Evolutionary conservation across 2,888 invertebrate species (phyloP), one percentile per base, ranked within the genome.

Genomic region (Philereme vetulata): DNA sequence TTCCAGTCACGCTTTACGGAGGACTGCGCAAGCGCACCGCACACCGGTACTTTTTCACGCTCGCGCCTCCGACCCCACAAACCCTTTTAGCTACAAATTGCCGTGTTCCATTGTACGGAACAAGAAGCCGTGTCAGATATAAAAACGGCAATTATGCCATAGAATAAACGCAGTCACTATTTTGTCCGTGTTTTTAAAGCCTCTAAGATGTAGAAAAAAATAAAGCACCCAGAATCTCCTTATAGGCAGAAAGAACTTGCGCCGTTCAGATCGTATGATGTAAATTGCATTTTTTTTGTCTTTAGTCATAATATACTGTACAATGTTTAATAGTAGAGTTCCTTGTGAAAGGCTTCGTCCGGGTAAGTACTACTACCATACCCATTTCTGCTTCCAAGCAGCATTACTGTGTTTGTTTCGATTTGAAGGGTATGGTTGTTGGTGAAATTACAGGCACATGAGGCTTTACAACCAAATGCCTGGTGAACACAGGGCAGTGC

Each of bases 51-150:
- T 66, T 68, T 70, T 79, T 80, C 78, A 81, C 80, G 81, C 58
- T 58, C 67, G 75, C 75, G 70, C 74, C 66, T 68, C 68, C 71
- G 69, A 70, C 72, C 61, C 65, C 73, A 56, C 64, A 72, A 75
- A 76, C 75, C 78, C 74, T 75, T 70, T 69, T 72, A 72, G 71
- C 71, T 66, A 68, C 74, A 74, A 77, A 80, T 78, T 78, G 70
- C 74, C 60, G 63, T 63, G 70, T 67, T 69, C 81, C 72, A 85
- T 89, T 88, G 86, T 87, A 75, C 64, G 62, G 65, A 84, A 68
- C 72, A 78, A 86, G 75, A 75, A 75, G 71, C 80, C 85, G 82
- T 85, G 77, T 79, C 82, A 72, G 61, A 67, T 74, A 68, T 69
- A 72, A 72, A 68, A 70, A 64, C 62, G 57, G 57, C 60, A 55